These are phyloP conservation scores for Arctocebus calabarensis DNA, from an alignment of 2,797 vertebrate species.

Conservation along the genomic window DNA sequence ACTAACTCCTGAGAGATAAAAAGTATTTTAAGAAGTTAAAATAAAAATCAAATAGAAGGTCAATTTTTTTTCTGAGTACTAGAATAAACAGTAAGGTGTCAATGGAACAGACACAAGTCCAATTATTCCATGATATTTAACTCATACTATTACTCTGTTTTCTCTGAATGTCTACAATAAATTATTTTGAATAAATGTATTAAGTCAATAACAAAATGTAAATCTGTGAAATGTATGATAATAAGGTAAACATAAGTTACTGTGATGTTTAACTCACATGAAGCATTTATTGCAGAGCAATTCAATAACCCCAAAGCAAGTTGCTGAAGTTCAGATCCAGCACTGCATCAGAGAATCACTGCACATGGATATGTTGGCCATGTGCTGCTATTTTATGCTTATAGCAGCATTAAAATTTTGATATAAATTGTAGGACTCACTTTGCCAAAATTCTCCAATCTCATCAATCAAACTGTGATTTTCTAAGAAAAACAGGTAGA, in stretches of 20 bases:
- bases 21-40: constrained; percentile 44
- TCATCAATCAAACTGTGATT: constrained; percentile 53
- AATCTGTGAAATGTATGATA: not conserved
- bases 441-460: constrained; percentile 64
- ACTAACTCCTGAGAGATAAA: not conserved
- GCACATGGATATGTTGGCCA: not conserved
- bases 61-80: not conserved
- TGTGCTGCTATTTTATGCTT: constrained; percentile 66
- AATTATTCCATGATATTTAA: not conserved
- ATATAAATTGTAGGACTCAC: constrained; percentile 75
- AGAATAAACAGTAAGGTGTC: not conserved
- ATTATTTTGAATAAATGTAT: constrained; percentile 15
- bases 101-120: constrained; percentile 12
- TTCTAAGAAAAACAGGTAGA: constrained; percentile 51
- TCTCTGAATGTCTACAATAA: not conserved
- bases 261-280: not conserved
- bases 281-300: not conserved
- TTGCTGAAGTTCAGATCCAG: not conserved
- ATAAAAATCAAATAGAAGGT: not conserved
- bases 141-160: not conserved
- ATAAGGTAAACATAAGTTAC: not conserved
- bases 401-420: constrained; percentile 57
- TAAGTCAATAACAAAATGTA: not conserved
- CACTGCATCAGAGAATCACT: not conserved
- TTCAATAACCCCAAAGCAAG: not conserved